A percentile compares a stretch with the other conserved stretches of the same genome.
These are phyloP conservation scores for Trichonephila inaurata DNA, from an alignment of 1,140 invertebrate species.

Conservation along the genomic window DNA sequence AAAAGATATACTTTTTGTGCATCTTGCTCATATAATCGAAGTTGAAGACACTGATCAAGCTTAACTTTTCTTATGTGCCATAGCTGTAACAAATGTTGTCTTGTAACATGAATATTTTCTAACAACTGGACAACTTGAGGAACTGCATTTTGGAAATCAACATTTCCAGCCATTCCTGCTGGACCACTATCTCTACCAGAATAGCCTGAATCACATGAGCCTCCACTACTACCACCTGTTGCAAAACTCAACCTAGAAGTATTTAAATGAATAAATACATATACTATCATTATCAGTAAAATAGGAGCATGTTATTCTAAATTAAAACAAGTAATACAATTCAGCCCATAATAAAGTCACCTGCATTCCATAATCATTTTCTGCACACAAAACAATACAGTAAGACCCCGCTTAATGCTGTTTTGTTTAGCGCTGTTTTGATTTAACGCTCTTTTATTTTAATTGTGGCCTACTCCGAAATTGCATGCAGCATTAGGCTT, in stretches of 20 bases:
- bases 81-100: constrained; percentile 93
- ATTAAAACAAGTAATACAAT: too few species aligned
- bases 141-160: constrained; percentile 84
- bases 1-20: constrained; percentile 90
- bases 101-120: constrained; percentile 91
- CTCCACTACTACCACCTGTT: constrained; percentile 79
- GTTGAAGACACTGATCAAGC: constrained; percentile 95
- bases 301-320: too few species aligned
- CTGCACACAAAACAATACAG: too few species aligned
- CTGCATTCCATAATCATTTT: too few species aligned
- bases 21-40: constrained; percentile 97
- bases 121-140: constrained; percentile 86
- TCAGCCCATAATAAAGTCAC: too few species aligned
- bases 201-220: constrained; percentile 83
- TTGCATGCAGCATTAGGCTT: too few species aligned
- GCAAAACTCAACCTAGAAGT: constrained; percentile 79
- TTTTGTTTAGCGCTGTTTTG: too few species aligned
- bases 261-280: background rate
- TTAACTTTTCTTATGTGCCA: constrained; percentile 97
- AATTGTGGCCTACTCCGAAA: too few species aligned
- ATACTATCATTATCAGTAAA: background rate
- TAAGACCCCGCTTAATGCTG: too few species aligned
- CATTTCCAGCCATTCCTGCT: constrained; percentile 85
- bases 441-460: too few species aligned
- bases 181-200: constrained; percentile 84